These are phyloP conservation scores for Electrona antarctica DNA, from an alignment of 2,113 vertebrate genomes.

Conservation along the genomic window DNA sequence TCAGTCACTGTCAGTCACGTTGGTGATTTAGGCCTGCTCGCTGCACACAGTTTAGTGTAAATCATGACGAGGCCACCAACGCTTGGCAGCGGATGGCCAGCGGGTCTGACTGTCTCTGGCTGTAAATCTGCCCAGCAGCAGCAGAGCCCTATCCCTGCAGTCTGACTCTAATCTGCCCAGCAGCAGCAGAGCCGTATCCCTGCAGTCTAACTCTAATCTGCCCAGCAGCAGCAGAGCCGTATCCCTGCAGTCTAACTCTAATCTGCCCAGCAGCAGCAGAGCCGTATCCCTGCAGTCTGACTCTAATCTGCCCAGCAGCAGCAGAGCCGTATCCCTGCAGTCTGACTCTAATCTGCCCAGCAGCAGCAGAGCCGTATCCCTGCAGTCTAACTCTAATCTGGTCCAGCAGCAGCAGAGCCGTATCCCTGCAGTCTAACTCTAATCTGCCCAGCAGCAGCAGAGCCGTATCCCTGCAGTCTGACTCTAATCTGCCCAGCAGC, in stretches of 20 bases:
- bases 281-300: too few species aligned
- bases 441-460: too few species aligned
- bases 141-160: not conserved
- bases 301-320: too few species aligned
- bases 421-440: too few species aligned
- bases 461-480: too few species aligned
- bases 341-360: not conserved
- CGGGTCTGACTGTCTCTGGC: not conserved
- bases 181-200: too few species aligned
- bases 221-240: too few species aligned
- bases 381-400: not conserved
- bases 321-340: too few species aligned
- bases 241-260: too few species aligned
- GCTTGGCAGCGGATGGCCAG: constrained; percentile 1
- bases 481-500: not conserved
- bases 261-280: too few species aligned
- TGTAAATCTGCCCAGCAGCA: constrained; percentile 4
- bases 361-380: too few species aligned
- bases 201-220: not conserved
- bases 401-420: too few species aligned
- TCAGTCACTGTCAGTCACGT: constrained; percentile 6
- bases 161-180: not conserved
- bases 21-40: not conserved
- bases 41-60: not conserved
- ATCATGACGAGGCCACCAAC: not conserved